Evolutionary conservation across 2,888 invertebrate genomes (phyloP), one percentile per base, ranked within the genome.

Genomic region (Chrysina gloriosa): DNA sequence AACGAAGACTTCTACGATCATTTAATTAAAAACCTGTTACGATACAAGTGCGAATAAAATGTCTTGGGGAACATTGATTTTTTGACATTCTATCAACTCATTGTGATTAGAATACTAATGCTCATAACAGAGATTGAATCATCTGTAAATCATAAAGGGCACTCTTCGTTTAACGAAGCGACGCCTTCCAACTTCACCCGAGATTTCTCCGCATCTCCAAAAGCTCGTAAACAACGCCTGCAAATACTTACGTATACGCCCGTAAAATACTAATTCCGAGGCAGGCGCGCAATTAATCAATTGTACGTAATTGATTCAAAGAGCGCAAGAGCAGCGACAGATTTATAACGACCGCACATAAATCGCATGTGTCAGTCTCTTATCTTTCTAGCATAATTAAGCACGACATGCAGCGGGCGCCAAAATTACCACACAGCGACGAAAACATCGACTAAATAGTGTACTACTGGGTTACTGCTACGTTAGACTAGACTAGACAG

Each of bases 301-400:
- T 23, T 50, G 39, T 29, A 42, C 19, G 45, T 56, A 66, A 67
- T 61, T 63, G 47, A 56, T 52, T 52, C 42, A 56, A 42, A 65
- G 23, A 63, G 21, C 34, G 23, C 42, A 61, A 61, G 42, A 61
- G 31, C 48, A 52, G 29, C 27, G 58, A 42, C 42, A 42, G 58
- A 61, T 61, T 61, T 61, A 61, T 45, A 27, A 42, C 25, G 27
- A 16, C 25, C 1, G 39, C 9, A n/a, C 14, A 61, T 61, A 42
- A 61, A 61, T 45, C 27, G 58, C 25, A 27, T 27, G 16, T 16
- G 58, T 42, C 42, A 61, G 14, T 27, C 16, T 27, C 27, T 61
- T 61, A 61, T 61, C 42, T 34, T 14, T 2, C 58, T 16, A 61
- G 25, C 3, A 23, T 61, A 61, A 61, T 61, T 61, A 61, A 61